Base-by-base conservation (phyloP, 1,140 invertebrate genomes). In the Sitophilus oryzae region DNA sequence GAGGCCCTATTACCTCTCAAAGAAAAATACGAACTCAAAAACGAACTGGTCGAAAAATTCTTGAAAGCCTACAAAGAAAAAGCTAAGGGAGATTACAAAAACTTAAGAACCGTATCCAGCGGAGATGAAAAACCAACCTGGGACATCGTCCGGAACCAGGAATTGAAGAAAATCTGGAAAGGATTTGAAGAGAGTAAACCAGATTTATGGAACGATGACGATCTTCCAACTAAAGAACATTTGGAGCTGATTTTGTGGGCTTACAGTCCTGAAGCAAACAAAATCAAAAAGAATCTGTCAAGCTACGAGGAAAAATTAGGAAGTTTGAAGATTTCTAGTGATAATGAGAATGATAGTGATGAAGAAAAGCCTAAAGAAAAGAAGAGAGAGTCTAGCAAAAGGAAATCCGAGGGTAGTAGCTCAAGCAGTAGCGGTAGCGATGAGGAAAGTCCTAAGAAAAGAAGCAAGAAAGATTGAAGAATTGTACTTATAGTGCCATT, bases 81-180 rank as follows among this genome's bases (percentile, higher is more conserved):
- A 25, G 81, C 79, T 5, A 76, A 75, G 22, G 81, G 81, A 3
- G 80, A 83, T 48, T 83, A 83, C 63, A 83, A 83, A 63, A 77
- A 80, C 25, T 69, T 84, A 36, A 73, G 82, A 4, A 82, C 80
- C 0, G 76, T 82, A 23, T 61, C 69, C 4, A 77, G 77, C 48
- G 72, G 70, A 20, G 75, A 74, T 11, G 72, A 73, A 36, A 74
- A 77, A 16, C 71, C 71, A 16, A 79, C 78, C 0, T 84, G 82
- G 82, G 82, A 84, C 67, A 81, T 84, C 53, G 72, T 82, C 0
- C 69, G 82, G 46, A 83, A 84, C 60, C 65, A 67, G 3, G 74
- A 76, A 18, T 64, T 84, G 0, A 76, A 77, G 44, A 73, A 74
- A 16, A 58, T 82, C 5, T 72, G 80, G 56, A 77, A 79, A 38